Evolutionary conservation across 2,888 invertebrate species (phyloP), one percentile per base, ranked within the genome.

Genomic region (Ctena decussata): DNA sequence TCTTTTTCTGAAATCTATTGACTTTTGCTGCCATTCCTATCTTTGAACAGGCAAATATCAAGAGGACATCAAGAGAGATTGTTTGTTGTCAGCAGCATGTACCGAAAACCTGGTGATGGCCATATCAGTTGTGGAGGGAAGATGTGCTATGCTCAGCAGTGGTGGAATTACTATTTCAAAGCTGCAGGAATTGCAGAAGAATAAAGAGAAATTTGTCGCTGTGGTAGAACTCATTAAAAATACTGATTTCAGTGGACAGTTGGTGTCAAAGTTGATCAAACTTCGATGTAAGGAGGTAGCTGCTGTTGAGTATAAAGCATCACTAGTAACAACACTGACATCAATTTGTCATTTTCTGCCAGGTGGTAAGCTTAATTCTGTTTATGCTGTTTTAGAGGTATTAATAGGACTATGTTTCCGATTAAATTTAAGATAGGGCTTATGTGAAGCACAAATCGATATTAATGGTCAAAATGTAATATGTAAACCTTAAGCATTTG

Each of bases 91-190:
- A n/a, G 73, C 32, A n/a, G 73, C 71, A 2, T 86, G 86, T 37
- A 32, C 30, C 0, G 41, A 39, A 0, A 41, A 37, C 0, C 44
- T 86, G n/a, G 71, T 73, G 6, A 30, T 75, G 39, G 72, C 81
- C 15, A 73, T 80, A 44, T 76, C 81, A n/a, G 65, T 74, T 3
- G 72, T 86, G 53, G 80, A 86, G 15, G 65, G 44, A 18, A 69
- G 72, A 15, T 41, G 79, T 12, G 35, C 12, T 1, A 53, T 73
- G 1, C 69, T 86, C 8, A 5, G 18, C 21, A 65, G 65, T 65
- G 72, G 72, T 3, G 15, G 15, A 11, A 46, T 72, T 1, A 41
- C 72, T 27, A 44, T 72, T 1, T 2, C 44, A 21, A n/a, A 46
- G 1, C 30, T 72, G 24, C n/a, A 44, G 2, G 44, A 72, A 24